Conservation (phyloP, 1,140 invertebrate species). For the Brachionus rotundiformis region DNA sequence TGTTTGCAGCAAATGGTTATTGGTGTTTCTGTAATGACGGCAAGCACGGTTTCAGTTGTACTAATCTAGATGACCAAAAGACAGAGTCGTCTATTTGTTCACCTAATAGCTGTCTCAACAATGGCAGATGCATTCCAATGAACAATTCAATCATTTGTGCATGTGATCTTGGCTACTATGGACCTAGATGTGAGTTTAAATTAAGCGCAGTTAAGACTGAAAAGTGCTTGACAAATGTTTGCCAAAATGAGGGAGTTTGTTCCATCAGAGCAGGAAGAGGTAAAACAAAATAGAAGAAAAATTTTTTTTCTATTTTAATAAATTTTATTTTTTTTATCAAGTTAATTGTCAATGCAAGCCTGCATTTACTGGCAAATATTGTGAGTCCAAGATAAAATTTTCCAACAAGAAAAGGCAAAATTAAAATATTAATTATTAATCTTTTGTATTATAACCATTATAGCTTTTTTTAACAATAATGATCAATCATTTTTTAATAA, state of each 20-base stretch:
- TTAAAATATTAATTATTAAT: not conserved
- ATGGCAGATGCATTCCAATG: conserved; percentile 40
- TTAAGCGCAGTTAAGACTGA: not conserved
- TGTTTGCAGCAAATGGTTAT: conserved; percentile 40
- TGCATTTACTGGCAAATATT: conserved; percentile 45
- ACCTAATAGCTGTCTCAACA: not conserved
- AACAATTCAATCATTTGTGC: conserved; percentile 50
- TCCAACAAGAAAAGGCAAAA: not conserved
- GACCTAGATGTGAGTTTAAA: conserved; percentile 39
- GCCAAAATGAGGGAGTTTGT: conserved; percentile 38
- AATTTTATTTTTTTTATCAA: not conserved
- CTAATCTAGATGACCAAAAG: not conserved
- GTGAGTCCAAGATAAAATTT: conserved; percentile 9
- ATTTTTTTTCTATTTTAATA: not conserved
- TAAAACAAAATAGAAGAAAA: not conserved
- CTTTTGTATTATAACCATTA: not conserved
- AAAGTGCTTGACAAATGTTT: conserved; percentile 27
- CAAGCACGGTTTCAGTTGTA: conserved; percentile 19
- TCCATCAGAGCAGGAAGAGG: not conserved
- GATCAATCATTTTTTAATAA: not conserved
- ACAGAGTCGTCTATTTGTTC: not conserved
- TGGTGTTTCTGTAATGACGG: conserved; percentile 52
- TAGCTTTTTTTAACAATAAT: not conserved
- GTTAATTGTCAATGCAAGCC: conserved; percentile 17
- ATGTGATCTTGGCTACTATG: conserved; percentile 20